phyloP scores from a whole-genome alignment of 2,888 invertebrate species.

The Dioctria linearis region DNA sequence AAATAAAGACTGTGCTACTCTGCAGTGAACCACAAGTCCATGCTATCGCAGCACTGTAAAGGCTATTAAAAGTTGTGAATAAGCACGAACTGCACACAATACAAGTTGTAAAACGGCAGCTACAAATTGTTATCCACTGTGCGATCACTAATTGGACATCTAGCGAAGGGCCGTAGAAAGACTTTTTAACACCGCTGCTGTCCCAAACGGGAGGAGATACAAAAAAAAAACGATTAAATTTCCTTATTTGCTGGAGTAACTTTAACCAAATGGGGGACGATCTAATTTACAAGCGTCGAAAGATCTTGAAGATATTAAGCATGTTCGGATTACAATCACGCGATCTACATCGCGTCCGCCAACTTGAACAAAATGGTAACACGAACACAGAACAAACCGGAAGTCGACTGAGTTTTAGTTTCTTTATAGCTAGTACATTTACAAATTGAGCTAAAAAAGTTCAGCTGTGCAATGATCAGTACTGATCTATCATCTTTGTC shows the following conservation, averaged over 20 bases:
- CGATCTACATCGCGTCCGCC: conserved; percentile 9
- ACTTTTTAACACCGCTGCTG: background rate
- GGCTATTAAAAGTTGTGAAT: conserved; percentile 21
- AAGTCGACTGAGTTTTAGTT: background rate
- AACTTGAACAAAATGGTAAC: background rate
- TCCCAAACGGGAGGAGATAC: background rate
- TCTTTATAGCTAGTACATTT: too few species aligned
- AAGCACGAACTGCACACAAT: conserved; percentile 18
- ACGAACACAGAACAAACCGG: background rate
- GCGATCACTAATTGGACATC: conserved; percentile 44
- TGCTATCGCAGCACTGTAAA: background rate
- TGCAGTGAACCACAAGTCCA: too few species aligned
- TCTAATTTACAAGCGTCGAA: conserved; percentile 36
- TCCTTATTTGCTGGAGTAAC: background rate
- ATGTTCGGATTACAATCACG: conserved; percentile 45
- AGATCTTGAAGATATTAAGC: conserved; percentile 37
- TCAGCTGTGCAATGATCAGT: background rate
- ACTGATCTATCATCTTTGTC: background rate
- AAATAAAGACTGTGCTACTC: too few species aligned
- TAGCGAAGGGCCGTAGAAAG: conserved; percentile 6
- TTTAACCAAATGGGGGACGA: background rate
- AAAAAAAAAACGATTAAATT: background rate
- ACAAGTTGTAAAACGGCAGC: conserved; percentile 45
- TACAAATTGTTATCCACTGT: conserved; percentile 50
- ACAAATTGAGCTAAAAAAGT: too few species aligned